phyloP scores from a whole-genome alignment of 2,888 invertebrate genomes.

The Protonemura montana region DNA sequence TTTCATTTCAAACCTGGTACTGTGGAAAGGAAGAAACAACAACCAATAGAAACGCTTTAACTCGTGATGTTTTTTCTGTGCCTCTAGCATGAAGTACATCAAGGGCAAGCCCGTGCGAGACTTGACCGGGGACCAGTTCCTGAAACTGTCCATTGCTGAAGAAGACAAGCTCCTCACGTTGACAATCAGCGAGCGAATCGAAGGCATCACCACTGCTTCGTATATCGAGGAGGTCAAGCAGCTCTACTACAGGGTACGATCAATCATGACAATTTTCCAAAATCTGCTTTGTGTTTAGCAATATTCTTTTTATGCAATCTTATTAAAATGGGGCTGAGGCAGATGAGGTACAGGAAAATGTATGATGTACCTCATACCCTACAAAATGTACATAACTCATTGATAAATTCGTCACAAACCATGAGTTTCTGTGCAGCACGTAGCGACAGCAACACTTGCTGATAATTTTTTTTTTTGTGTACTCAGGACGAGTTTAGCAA shows the following conservation, averaged over 20 bases:
- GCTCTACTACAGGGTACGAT: slow-evolving; percentile 75
- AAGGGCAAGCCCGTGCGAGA: slow-evolving; percentile 92
- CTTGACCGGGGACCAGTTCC: slow-evolving; percentile 87
- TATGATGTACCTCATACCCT: too few species aligned
- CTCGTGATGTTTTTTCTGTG: not conserved
- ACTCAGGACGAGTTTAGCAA: slow-evolving; percentile 90
- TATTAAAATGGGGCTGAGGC: too few species aligned
- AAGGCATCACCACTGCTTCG: slow-evolving; percentile 77
- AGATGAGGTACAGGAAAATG: too few species aligned
- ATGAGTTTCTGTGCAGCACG: too few species aligned
- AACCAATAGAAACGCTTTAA: not conserved
- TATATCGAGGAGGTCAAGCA: slow-evolving; percentile 92
- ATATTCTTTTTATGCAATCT: too few species aligned
- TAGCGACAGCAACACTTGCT: too few species aligned
- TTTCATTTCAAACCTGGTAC: too few species aligned
- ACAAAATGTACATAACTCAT: too few species aligned
- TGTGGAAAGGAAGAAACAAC: too few species aligned
- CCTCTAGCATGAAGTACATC: slow-evolving; percentile 82
- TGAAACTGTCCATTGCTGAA: slow-evolving; percentile 81
- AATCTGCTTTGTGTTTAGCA: too few species aligned
- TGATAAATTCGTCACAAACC: too few species aligned
- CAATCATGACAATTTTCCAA: too few species aligned
- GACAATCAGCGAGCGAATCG: slow-evolving; percentile 76
- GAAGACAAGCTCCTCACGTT: slow-evolving; percentile 83
- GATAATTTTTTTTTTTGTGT: not conserved